Percentiles rank a stretch among this genome's conserved stretches.
phyloP scores from a whole-genome alignment of 1,140 invertebrate species.

The Drosophila ananassae region DNA sequence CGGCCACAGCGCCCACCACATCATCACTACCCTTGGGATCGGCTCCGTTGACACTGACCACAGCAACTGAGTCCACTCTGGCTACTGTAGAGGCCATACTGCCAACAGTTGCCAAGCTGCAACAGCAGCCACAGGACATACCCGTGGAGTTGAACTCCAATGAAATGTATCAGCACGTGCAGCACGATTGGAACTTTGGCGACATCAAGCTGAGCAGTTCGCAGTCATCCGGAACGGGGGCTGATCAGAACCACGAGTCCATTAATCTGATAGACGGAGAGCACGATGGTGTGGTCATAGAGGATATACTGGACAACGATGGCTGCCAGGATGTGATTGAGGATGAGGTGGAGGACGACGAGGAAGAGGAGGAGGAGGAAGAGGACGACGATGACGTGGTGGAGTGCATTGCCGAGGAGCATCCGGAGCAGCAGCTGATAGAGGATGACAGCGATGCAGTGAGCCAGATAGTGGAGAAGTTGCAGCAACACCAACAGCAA shows the following conservation, averaged over 20 bases:
- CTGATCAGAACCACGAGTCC: slow-evolving; percentile 62
- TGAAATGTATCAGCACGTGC: slow-evolving; percentile 80
- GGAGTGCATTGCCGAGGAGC: slow-evolving; percentile 54
- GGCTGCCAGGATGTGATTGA: slow-evolving; percentile 64
- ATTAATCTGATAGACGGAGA: slow-evolving; percentile 77
- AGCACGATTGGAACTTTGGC: slow-evolving; percentile 83
- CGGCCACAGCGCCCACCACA: slow-evolving; percentile 51
- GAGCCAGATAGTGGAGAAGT: slow-evolving; percentile 72
- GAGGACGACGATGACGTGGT: slow-evolving; percentile 65
- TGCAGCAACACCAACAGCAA: slow-evolving; percentile 74
- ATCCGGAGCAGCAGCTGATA: slow-evolving; percentile 42
- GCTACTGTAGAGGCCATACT: slow-evolving; percentile 67
- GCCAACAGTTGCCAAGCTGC: slow-evolving; percentile 56
- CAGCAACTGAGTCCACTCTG: slow-evolving; percentile 50
- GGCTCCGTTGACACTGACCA: slow-evolving; percentile 41
- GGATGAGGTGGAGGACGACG: slow-evolving; percentile 47
- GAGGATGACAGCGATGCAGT: slow-evolving; percentile 68
- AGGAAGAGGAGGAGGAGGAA: slow-evolving; percentile 54
- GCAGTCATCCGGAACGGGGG: slow-evolving; percentile 30
- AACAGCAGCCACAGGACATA: slow-evolving; percentile 54
- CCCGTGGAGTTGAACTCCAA: slow-evolving; percentile 61
- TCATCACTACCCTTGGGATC: slow-evolving; percentile 41
- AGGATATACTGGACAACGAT: slow-evolving; percentile 67
- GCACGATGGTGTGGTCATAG: slow-evolving; percentile 59
- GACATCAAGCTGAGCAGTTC: slow-evolving; percentile 62